phyloP scores from a whole-genome alignment of 2,113 vertebrate genomes.

The Chaetops frenatus region DNA sequence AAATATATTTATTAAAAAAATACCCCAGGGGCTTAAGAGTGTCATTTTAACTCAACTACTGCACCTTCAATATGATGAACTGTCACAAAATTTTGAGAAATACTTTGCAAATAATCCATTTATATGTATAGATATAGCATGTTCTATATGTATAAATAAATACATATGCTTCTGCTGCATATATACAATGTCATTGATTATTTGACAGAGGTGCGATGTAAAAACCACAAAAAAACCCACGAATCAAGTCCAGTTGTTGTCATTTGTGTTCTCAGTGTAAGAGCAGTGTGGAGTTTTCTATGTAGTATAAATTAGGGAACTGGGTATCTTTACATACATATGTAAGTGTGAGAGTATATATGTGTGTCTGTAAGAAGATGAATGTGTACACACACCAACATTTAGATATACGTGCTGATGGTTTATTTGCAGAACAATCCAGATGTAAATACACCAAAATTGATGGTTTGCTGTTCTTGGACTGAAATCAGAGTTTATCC shows the following conservation, averaged over 20 bases:
- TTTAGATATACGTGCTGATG: neutral
- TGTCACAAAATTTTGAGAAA: slow-evolving; percentile 1
- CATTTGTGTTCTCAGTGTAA: neutral
- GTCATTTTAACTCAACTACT: slow-evolving; percentile 11
- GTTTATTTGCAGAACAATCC: neutral
- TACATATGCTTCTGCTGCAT: neutral
- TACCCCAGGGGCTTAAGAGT: slow-evolving; percentile 1
- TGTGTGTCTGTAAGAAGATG: neutral
- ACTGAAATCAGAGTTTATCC: neutral
- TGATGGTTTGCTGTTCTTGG: neutral
- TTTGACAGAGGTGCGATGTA: neutral
- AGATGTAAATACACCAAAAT: neutral
- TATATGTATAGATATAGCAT: neutral
- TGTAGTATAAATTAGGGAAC: neutral
- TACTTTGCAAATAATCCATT: slow-evolving; percentile 24
- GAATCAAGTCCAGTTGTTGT: neutral
- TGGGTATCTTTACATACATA: fast-evolving
- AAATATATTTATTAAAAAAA: slow-evolving; percentile 41
- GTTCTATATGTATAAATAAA: neutral
- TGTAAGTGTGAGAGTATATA: fast-evolving
- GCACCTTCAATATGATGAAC: neutral
- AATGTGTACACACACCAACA: too few species aligned
- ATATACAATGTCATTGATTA: neutral
- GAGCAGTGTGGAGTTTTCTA: neutral
- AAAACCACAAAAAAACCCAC: neutral